Base-by-base conservation (phyloP, 1,140 invertebrate genomes). In the Telenomus remus region DNA sequence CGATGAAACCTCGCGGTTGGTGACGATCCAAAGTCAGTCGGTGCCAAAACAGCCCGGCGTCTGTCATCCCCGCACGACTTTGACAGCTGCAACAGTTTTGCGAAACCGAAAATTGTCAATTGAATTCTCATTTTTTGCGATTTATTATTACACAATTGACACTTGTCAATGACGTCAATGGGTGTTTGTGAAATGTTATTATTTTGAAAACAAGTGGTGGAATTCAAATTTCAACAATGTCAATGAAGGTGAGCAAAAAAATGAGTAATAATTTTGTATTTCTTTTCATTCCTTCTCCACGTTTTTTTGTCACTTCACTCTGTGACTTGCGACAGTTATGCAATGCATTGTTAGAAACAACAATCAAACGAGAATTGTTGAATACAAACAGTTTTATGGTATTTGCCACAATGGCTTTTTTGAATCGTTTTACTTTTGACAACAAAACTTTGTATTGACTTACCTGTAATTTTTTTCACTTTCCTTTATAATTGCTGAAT, bases 201-300 rank as follows among this genome's bases (percentile, higher is more conserved):
- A 50, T 55, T 27, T 6, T 27, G 19, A 27, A 6, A 27, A 6
- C 1, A 27, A 1, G 19, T 27, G 19, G 19, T 27, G 2, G 19
- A 6, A 27, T 6, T n/a, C 19, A 27, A 51, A 34, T 55, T 33
- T 55, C 54, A 59, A 47, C 65, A 75, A 80, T 80, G 79, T 80
- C 79, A 63, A 80, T 80, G 79, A 80, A 80, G 77, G 79, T 80
- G 55, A 73, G 68, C 6, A n/a, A 13, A n/a, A n/a, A n/a, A n/a
- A n/a, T n/a, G n/a, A n/a, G n/a, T n/a, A n/a, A n/a, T n/a, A n/a
- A n/a, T n/a, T n/a, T n/a, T n/a, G n/a, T n/a, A n/a, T n/a, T n/a
- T n/a, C 2, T 8, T 46, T 44, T 44, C 43, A 44, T 44, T 14
- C 12, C 12, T n/a, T 43, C n/a, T 43, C n/a, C 6, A 12, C 2